Conservation (phyloP, 2,797 vertebrate genomes). For the Gallinago nigripennis region DNA sequence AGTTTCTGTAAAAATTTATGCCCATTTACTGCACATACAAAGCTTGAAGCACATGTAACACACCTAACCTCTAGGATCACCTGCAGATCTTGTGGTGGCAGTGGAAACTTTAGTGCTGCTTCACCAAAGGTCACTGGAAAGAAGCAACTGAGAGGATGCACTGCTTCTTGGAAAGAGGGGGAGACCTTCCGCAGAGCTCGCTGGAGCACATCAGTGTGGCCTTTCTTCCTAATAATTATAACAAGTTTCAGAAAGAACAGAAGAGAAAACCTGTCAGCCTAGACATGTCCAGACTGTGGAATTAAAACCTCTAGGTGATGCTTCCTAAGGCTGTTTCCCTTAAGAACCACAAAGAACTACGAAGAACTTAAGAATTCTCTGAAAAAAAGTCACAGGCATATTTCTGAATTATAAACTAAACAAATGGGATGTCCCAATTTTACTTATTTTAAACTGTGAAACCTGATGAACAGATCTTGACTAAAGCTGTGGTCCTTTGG, state of each 20-base stretch:
- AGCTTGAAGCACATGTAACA: accelerated
- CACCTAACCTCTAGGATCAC: not conserved
- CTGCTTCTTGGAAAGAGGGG: not conserved
- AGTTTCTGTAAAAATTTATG: not conserved
- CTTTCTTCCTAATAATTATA: not conserved
- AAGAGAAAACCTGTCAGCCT: not conserved
- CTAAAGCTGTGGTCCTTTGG: not conserved
- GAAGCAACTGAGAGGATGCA: not conserved
- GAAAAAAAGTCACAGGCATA: not conserved
- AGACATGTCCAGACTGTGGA: not conserved
- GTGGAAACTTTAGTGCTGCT: not conserved
- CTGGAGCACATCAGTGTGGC: accelerated
- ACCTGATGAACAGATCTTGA: not conserved
- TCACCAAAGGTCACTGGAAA: not conserved
- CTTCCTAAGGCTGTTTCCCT: not conserved
- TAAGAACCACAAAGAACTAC: not conserved
- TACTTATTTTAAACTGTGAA: not conserved
- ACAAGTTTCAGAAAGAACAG: not conserved
- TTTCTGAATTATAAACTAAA: not conserved
- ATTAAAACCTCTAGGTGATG: not conserved
- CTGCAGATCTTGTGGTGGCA: not conserved
- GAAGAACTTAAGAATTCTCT: not conserved
- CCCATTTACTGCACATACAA: not conserved
- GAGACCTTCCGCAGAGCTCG: not conserved
- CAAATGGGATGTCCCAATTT: not conserved